Evolutionary conservation across 2,888 invertebrate species (phyloP).

Genomic region (Leptogaster cylindrica): DNA sequence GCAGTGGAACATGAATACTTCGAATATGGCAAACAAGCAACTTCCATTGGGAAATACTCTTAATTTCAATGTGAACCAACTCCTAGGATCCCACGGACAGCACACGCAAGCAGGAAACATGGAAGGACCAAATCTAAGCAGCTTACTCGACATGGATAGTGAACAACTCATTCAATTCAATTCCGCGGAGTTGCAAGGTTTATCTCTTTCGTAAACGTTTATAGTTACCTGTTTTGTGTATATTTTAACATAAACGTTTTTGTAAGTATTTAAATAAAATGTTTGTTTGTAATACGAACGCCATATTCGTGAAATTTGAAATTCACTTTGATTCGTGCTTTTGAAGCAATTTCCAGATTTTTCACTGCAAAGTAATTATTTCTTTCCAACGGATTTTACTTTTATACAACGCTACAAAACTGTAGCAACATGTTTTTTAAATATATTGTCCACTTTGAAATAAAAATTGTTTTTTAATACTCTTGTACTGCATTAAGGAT

Average conservation of each 20-base stretch:
- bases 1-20: slow-evolving; percentile 44
- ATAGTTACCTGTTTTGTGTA: neutral
- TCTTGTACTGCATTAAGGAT: too few relatives aligned
- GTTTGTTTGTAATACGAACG: too few relatives aligned
- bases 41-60: slow-evolving; percentile 18
- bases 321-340: too few relatives aligned
- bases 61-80: slow-evolving; percentile 32
- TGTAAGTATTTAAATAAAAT: slow-evolving; percentile 13
- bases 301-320: too few relatives aligned
- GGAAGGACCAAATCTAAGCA: slow-evolving; percentile 58
- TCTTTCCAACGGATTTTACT: too few relatives aligned
- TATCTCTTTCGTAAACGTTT: slow-evolving; percentile 56
- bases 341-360: too few relatives aligned
- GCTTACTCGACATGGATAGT: slow-evolving; percentile 63
- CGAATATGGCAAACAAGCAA: slow-evolving; percentile 45
- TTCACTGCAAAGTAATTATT: too few relatives aligned
- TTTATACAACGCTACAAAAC: too few relatives aligned
- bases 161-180: slow-evolving; percentile 63
- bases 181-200: slow-evolving; percentile 65
- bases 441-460: too few relatives aligned
- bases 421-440: too few relatives aligned
- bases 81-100: slow-evolving; percentile 2
- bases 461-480: too few relatives aligned
- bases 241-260: slow-evolving; percentile 13
- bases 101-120: slow-evolving; percentile 27